phyloP scores from a whole-genome alignment of 2,888 invertebrate species.

The Epirrhoe tristata region DNA sequence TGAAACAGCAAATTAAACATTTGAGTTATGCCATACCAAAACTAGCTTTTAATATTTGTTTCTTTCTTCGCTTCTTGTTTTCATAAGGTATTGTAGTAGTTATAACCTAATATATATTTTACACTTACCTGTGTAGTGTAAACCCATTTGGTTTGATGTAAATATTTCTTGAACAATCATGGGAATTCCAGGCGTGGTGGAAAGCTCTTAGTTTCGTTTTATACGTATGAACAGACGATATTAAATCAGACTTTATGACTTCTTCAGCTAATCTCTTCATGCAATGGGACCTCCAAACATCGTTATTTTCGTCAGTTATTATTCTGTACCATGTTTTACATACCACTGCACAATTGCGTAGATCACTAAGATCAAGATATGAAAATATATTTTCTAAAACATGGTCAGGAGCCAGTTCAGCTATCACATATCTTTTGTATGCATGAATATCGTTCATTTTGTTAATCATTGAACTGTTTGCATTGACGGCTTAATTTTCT shows the following conservation, averaged over 20 bases:
- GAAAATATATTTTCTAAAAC: conserved; percentile 96
- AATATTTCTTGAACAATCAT: conserved; percentile 98
- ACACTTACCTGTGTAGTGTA: conserved; percentile 92
- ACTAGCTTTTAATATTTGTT: background rate
- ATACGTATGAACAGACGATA: conserved; percentile 94
- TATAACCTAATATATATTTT: background rate
- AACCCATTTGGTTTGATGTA: conserved; percentile 98
- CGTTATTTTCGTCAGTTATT: conserved; percentile 96
- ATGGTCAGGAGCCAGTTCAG: conserved; percentile 90
- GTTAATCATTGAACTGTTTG: conserved; percentile 43
- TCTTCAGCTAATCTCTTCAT: conserved; percentile 94
- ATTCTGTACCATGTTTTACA: conserved; percentile 97
- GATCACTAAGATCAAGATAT: conserved; percentile 93
- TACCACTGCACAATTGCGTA: conserved; percentile 95
- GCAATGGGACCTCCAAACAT: conserved; percentile 97
- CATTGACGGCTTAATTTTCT: conserved; percentile 25
- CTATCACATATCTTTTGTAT: conserved; percentile 83
- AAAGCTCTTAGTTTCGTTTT: conserved; percentile 97
- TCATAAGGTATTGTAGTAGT: too few relatives aligned
- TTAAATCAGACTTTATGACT: conserved; percentile 94
- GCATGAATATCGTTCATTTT: conserved; percentile 57
- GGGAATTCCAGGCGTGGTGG: conserved; percentile 98
- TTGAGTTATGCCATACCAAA: background rate
- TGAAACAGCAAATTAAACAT: conserved; percentile 32
- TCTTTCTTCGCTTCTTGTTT: too few relatives aligned